Base-by-base conservation (phyloP, 2,113 vertebrate species). In the Zingel zingel region DNA sequence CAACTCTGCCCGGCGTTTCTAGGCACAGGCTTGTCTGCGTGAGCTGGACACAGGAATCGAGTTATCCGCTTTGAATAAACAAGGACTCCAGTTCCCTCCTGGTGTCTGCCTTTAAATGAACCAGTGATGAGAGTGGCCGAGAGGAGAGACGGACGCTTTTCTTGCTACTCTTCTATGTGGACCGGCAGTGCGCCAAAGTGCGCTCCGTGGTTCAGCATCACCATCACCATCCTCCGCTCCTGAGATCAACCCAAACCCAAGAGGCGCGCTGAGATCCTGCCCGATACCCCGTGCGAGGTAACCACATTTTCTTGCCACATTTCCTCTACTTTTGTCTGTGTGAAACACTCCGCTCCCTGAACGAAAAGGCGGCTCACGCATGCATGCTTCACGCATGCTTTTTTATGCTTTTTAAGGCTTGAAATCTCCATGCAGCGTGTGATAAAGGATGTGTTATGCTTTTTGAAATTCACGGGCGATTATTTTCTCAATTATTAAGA, bases 101-200 rank as follows among this genome's bases (percentile, higher is more conserved):
- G 89, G 86, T 77, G 89, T 88, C 89, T 5, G 92, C 91, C 86
- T 70, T 74, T 90, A 88, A 25, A 91, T 94, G 79, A 93, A 93
- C 94, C 92, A 94, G 95, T 94, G 94, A 96, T 96, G 96, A 95
- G 84, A 93, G 92, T 59, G 91, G 71, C 54, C 88, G 77, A 61
- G 58, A 81, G 74, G 63, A 77, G 79, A 86, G 84, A 89, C 76
- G 70, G 81, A 86, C 88, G 76, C 72, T 59, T 88, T 59, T 77
- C 75, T 62, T 76, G 74, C 72, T 59, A 88, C 57, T 77, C 75
- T 59, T 76, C 87, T 39, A 10, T 57, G 77, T 51, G 88, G 91
- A 91, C 61, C 88, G 74, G 66, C 73, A 84, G 90, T 79, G 87
- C 87, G 83, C 92, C 89, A 89, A 91, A 92, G 92, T 89, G 93